A percentile compares a stretch with the other conserved stretches of the same genome.
Evolutionary conservation across 2,113 vertebrate genomes (phyloP).

Genomic region (Cavia aperea): DNA sequence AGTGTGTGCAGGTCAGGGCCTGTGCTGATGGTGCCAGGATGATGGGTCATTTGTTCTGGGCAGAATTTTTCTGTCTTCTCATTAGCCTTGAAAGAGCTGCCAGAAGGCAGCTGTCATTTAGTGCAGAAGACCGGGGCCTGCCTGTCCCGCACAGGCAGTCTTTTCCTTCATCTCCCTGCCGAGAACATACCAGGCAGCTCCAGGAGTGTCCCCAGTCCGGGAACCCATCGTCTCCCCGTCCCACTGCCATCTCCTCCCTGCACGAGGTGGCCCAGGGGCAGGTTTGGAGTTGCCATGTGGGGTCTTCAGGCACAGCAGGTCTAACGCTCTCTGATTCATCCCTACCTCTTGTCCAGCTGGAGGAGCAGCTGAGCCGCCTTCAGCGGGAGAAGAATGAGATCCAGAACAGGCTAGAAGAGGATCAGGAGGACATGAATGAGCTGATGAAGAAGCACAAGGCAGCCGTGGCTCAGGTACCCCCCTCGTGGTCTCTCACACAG

Average conservation of each 20-base stretch:
- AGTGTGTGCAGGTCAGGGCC: neutral
- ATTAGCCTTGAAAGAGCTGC: conserved; percentile 50
- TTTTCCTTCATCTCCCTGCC: neutral
- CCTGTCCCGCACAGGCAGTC: neutral
- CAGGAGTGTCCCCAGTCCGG: neutral
- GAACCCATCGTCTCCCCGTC: neutral
- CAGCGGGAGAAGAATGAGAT: conserved; percentile 96
- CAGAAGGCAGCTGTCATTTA: conserved; percentile 51
- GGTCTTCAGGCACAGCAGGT: neutral
- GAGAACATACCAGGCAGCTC: neutral
- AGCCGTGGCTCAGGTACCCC: conserved; percentile 88
- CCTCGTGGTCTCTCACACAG: fast-evolving
- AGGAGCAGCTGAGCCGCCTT: conserved; percentile 95
- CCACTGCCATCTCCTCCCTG: neutral
- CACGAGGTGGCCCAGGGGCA: neutral
- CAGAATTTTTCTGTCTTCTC: conserved; percentile 50
- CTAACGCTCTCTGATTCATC: conserved; percentile 8
- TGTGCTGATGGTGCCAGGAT: neutral
- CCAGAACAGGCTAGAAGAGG: conserved; percentile 94
- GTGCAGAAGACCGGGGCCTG: neutral
- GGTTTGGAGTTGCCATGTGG: neutral
- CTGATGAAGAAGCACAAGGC: conserved; percentile 99
- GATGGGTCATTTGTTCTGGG: conserved; percentile 36
- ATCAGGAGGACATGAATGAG: conserved; percentile 98
- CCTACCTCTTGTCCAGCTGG: conserved; percentile 80